Conservation (phyloP, 2,888 invertebrate genomes). For the Apotomis turbidana region DNA sequence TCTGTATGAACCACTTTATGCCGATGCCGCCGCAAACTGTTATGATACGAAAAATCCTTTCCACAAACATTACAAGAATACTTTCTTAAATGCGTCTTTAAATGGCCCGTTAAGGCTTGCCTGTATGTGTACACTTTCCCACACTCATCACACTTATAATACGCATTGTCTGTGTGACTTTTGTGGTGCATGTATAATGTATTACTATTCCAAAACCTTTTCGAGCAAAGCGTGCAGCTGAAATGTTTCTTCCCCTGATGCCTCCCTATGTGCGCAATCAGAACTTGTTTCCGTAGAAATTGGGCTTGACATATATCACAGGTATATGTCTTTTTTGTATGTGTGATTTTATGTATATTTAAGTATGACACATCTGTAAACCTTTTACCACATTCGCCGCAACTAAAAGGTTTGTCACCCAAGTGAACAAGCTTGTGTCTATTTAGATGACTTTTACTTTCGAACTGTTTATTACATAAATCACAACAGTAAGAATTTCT, state of each 20-base stretch:
- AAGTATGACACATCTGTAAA: not conserved
- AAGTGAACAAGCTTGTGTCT: conserved; percentile 14
- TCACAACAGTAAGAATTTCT: conserved; percentile 4
- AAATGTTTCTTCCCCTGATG: conserved; percentile 20
- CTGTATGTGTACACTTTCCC: conserved; percentile 5
- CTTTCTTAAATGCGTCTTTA: conserved; percentile 7
- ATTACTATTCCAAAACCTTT: conserved; percentile 10
- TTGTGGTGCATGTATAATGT: conserved; percentile 3
- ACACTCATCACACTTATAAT: conserved; percentile 8
- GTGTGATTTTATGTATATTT: conserved; percentile 10
- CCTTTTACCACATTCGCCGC: conserved; percentile 4
- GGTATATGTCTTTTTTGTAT: conserved; percentile 5
- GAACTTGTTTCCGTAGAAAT: conserved; percentile 5
- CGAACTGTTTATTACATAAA: conserved; percentile 9
- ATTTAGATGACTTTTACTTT: not conserved
- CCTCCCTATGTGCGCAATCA: conserved; percentile 16
- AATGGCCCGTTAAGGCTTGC: conserved; percentile 1
- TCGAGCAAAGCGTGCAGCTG: conserved; percentile 12
- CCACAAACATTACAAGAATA: conserved; percentile 15
- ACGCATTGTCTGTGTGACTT: not conserved
- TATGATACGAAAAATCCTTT: not conserved
- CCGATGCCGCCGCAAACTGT: conserved; percentile 22
- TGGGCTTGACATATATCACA: conserved; percentile 22
- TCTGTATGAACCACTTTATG: conserved; percentile 7
- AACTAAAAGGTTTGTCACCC: not conserved